Evolutionary conservation across 53 echinoderm and acorn worm genomes (phyloP), one percentile per base, ranked within the genome.

Genomic region (Echinometra lucunter): DNA sequence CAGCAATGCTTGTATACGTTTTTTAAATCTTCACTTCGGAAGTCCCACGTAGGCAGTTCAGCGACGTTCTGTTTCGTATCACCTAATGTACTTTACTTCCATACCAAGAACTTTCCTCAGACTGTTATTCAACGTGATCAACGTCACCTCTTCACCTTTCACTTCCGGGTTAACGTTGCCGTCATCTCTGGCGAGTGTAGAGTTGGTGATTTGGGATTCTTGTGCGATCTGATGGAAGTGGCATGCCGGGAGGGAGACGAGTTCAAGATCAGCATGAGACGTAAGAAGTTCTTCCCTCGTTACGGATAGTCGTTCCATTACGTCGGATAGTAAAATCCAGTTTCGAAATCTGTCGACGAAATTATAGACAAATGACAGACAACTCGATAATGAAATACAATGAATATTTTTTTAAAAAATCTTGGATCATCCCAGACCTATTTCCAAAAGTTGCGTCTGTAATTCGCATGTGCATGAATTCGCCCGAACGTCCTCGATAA

Each of bases 131-230:
- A 94, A 21, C 56, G 83, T 85, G 74, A 95, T 34, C 37, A 93
- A 35, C 19, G 57, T 58, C 42, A 67, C 92, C 25, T 88, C 67
- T 89, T 95, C 78, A 34, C 53, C 78, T 72, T 95, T 94, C 32
- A 53, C 74, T 92, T 63, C 91, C n/a, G 37, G 55, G 25, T 82
- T 67, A 66, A 92, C 58, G 23, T 35, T 37, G 75, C 89, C 21
- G 90, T 49, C 91, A 95, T 69, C 74, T 70, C 27, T 87, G 58
- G 13, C 91, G 69, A 44, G 69, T 25, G 69, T 45, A 13, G 91
- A 66, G 45, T 57, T 55, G 44, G 66, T 58, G 66, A 94, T 60
- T 44, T 94, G 94, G 21, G 94, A 94, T 82, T 94, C 94, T 25
- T 85, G 94, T 21, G 82, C 94, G 0, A 63, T 37, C 45, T 94